Evolutionary conservation across 2,888 invertebrate genomes (phyloP).

Genomic region (Siphlonurus alternatus): DNA sequence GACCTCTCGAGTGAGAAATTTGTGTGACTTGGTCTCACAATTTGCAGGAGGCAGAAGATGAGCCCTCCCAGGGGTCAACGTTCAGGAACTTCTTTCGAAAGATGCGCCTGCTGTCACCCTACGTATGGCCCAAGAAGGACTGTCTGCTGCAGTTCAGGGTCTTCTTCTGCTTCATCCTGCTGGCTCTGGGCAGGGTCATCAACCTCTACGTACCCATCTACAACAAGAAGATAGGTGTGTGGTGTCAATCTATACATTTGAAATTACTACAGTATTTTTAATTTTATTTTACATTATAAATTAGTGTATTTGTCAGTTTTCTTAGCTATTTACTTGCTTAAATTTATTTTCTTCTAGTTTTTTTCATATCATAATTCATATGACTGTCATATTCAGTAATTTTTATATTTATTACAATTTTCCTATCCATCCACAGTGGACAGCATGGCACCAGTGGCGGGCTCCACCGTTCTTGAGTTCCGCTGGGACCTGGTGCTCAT

Average conservation of each 20-base stretch:
- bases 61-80: conserved; percentile 44
- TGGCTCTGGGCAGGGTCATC: conserved; percentile 63
- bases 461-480: conserved; percentile 36
- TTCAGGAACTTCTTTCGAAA: conserved; percentile 67
- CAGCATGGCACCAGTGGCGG: conserved; percentile 40
- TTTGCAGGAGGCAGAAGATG: conserved; percentile 7
- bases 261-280: too few species aligned
- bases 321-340: too few species aligned
- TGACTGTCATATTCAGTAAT: too few species aligned
- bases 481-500: conserved; percentile 82
- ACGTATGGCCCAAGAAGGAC: conserved; percentile 85
- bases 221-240: conserved; percentile 75
- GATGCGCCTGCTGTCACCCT: conserved; percentile 63
- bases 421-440: too few species aligned
- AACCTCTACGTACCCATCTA: conserved; percentile 89
- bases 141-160: conserved; percentile 61
- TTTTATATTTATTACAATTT: too few species aligned
- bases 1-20: too few species aligned
- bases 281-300: too few species aligned
- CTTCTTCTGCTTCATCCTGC: conserved; percentile 56
- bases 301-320: too few species aligned
- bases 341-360: too few species aligned
- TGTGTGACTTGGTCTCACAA: too few species aligned
- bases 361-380: too few species aligned
- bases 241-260: too few species aligned